Conservation (phyloP, 2,888 invertebrate genomes). For the Athrips mouffetella region DNA sequence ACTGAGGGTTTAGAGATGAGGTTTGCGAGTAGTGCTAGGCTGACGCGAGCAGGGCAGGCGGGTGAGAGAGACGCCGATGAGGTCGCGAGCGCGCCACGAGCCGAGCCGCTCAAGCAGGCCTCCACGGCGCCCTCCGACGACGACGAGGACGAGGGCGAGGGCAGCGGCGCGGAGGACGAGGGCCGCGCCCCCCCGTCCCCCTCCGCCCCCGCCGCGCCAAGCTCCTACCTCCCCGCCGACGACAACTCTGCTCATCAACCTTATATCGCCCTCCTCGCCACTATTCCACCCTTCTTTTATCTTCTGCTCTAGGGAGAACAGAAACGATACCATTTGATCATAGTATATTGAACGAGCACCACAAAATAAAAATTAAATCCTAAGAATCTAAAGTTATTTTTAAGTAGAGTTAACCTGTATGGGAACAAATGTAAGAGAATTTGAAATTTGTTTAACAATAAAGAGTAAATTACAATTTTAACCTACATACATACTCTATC, state of each 20-base stretch:
- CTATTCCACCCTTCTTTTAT: constrained; percentile 22
- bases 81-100: constrained; percentile 37
- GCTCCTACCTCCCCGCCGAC: constrained; percentile 59
- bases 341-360: background rate
- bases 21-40: background rate
- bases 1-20: background rate
- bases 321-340: background rate
- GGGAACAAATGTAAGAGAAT: constrained; percentile 12
- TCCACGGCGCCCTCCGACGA: constrained; percentile 63
- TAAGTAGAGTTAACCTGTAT: constrained; percentile 6
- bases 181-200: too few relatives aligned
- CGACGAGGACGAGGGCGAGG: constrained; percentile 66
- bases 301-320: constrained; percentile 12
- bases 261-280: constrained; percentile 26
- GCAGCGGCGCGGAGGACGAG: constrained; percentile 57
- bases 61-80: too few relatives aligned
- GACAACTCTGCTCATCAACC: constrained; percentile 41
- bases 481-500: background rate
- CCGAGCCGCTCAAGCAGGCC: constrained; percentile 59
- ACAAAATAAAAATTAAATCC: background rate
- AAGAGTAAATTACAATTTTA: background rate
- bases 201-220: constrained; percentile 63
- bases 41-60: background rate
- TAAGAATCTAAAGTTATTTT: background rate
- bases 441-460: constrained; percentile 6